These are phyloP conservation scores for Troilus luridus DNA, from an alignment of 2,888 invertebrate species.

Conservation along the genomic window DNA sequence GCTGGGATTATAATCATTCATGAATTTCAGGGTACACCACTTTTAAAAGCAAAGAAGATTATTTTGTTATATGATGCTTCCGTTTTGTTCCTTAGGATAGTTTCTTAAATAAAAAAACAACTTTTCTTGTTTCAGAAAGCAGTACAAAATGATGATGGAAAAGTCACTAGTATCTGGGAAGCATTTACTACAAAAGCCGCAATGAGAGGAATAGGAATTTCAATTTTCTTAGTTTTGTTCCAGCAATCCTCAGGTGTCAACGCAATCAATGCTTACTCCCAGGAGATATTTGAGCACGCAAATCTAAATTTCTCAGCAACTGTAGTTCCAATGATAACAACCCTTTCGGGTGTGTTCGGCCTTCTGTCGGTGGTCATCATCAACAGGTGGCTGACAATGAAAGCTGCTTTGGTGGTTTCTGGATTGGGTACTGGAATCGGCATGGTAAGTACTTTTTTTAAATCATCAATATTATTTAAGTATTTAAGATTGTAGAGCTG, in stretches of 20 bases:
- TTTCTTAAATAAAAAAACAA: neutral
- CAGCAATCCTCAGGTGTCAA: conserved; percentile 43
- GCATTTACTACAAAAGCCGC: conserved; percentile 4
- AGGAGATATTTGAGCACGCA: conserved; percentile 39
- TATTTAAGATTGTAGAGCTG: no score
- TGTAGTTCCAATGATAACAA: conserved; percentile 28
- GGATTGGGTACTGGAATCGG: conserved; percentile 37
- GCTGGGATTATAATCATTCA: no score
- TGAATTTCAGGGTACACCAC: no score
- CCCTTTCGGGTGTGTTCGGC: neutral
- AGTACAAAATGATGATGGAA: neutral
- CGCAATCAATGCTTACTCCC: conserved; percentile 16
- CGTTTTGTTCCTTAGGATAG: neutral
- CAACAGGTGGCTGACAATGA: conserved; percentile 29
- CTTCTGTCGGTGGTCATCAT: conserved; percentile 28
- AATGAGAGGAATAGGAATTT: conserved; percentile 32
- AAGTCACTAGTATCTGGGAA: neutral
- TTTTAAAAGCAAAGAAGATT: neutral
- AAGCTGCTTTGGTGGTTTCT: conserved; percentile 42
- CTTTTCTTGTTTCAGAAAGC: conserved; percentile 4
- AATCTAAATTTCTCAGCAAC: conserved; percentile 24
- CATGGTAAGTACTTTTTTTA: conserved; percentile 46
- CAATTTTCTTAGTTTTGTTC: conserved; percentile 42
- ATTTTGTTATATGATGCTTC: no score
- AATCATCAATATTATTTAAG: no score